These are phyloP conservation scores for Platygyra sinensis DNA, from an alignment of 64 coral and sea anemone genomes.

Conservation along the genomic window DNA sequence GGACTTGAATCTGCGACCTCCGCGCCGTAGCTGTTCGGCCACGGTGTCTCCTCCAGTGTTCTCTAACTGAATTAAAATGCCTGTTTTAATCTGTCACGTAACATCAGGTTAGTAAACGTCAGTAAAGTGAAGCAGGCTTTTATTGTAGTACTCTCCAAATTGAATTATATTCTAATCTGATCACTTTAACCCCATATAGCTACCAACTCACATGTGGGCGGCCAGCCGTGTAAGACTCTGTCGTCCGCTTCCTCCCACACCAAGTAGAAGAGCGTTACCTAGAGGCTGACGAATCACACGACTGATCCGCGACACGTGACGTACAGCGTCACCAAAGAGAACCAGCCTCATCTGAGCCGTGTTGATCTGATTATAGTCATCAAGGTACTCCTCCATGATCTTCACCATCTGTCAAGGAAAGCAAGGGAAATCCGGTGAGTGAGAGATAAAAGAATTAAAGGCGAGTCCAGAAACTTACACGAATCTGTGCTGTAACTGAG, in stretches of 20 bases:
- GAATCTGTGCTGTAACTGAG: no score
- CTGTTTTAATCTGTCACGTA: no score
- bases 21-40: no score
- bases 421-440: neutral
- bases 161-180: no score
- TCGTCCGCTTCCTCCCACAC: slow-evolving; percentile 94
- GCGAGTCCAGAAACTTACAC: no score
- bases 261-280: slow-evolving; percentile 93
- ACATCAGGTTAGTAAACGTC: no score
- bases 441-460: neutral
- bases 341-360: slow-evolving; percentile 99
- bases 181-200: neutral
- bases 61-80: no score
- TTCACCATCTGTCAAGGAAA: slow-evolving; percentile 92
- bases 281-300: slow-evolving; percentile 97
- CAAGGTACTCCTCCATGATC: slow-evolving; percentile 93
- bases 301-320: slow-evolving; percentile 92
- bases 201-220: slow-evolving; percentile 92
- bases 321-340: slow-evolving; percentile 90
- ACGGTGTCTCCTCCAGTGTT: no score
- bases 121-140: no score
- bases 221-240: slow-evolving; percentile 97
- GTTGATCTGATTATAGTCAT: slow-evolving; percentile 99
- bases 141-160: no score
- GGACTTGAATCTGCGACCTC: no score